Evolutionary conservation across 2,113 vertebrate genomes (phyloP), one percentile per base, ranked within the genome.

Genomic region (Hypomesus transpacificus): DNA sequence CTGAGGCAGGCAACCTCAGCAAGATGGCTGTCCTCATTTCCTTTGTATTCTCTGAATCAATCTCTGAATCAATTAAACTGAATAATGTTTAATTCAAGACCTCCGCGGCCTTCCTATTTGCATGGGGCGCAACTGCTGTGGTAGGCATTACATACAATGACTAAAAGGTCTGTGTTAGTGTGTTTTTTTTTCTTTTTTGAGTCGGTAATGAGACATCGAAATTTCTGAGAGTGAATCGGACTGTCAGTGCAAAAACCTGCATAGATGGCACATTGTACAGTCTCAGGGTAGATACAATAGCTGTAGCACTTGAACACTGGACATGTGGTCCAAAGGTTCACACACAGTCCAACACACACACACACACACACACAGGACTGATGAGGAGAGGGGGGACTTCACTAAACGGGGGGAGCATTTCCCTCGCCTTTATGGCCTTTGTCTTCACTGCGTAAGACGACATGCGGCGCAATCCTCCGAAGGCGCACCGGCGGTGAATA

Each of bases 1-100:
- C 73, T 9, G 39, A 57, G 24, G 20, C 4, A 65, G 65, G 80
- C 72, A 39, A 78, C 66, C 69, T 72, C 74, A 76, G 78, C 66
- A 34, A 31, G 75, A 75, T 82, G 73, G 73, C 66, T 59, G 75
- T 75, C 82, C 79, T 84, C 52, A 84, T 87, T 87, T 85, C 76
- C 78, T 81, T 82, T 86, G 74, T 87, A 82, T 73, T 75, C 71
- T 69, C 74, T 79, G 77, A 87, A 85, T 87, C 73, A 86, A 73
- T 74, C 60, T 50, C 70, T 1, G 34, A 82, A 83, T 84, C 84
- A 68, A 67, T 82, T 85, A 82, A 84, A 88, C 84, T 83, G 79
- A 85, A 82, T 87, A 77, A 86, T 85, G 82, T 86, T 82, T 84
- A 83, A 88, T 88, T 86, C 82, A 88, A 67, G 1, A 80, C 80